phyloP scores from a whole-genome alignment of 2,888 invertebrate species.

The Meteorus cinctellus region DNA sequence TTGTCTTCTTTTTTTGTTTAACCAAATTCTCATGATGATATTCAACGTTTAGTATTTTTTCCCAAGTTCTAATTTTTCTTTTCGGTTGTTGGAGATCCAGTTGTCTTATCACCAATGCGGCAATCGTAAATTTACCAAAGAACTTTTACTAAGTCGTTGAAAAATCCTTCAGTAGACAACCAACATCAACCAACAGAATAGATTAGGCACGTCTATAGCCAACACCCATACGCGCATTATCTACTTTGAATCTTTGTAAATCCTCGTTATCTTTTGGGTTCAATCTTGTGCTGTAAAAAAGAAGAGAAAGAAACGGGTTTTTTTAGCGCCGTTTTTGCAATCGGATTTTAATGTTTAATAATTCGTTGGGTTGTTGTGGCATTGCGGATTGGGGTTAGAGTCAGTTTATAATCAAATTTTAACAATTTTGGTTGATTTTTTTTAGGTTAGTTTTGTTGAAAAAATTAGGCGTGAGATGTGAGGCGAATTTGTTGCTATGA shows the following conservation, averaged over 20 bases:
- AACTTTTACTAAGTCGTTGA: slow-evolving; percentile 54
- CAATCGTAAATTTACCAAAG: slow-evolving; percentile 17
- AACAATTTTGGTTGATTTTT: no score
- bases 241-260: slow-evolving; percentile 46
- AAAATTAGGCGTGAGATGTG: no score
- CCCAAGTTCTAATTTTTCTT: no score
- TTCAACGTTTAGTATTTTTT: not conserved
- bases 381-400: no score
- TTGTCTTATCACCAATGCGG: slow-evolving; percentile 37
- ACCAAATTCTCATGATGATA: not conserved
- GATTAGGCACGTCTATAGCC: slow-evolving; percentile 57
- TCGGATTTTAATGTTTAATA: not conserved
- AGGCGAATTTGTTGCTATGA: no score
- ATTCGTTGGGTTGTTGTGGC: no score
- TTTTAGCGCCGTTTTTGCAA: slow-evolving; percentile 16
- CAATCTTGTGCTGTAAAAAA: not conserved
- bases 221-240: slow-evolving; percentile 53
- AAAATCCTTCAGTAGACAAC: slow-evolving; percentile 53
- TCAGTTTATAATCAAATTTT: no score
- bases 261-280: slow-evolving; percentile 29
- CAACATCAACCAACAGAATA: slow-evolving; percentile 44
- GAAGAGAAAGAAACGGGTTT: no score
- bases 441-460: no score
- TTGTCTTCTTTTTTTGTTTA: not conserved
- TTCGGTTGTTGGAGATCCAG: no score